Evolutionary conservation across 2,888 invertebrate genomes (phyloP).

Genomic region (Drosophila ezoana): DNA sequence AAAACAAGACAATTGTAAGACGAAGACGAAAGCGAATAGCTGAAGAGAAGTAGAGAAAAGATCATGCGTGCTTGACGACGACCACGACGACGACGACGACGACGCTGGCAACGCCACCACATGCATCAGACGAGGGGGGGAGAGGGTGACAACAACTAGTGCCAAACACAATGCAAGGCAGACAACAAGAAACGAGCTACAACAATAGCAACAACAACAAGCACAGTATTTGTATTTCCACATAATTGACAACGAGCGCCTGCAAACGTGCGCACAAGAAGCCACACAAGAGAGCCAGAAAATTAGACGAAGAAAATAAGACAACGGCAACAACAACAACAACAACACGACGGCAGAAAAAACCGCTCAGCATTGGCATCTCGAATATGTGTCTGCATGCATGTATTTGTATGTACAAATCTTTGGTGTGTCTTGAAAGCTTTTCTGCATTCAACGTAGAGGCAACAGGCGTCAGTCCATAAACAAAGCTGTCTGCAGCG

Average conservation of each 20-base stretch:
- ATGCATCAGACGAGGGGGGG: constrained; percentile 35
- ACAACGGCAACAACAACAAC: constrained; percentile 25
- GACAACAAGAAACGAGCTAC: constrained; percentile 29
- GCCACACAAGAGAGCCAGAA: constrained; percentile 47
- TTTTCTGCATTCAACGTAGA: not conserved
- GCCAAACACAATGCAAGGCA: constrained; percentile 62
- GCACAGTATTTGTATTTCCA: constrained; percentile 51
- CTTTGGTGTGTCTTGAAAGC: constrained; percentile 22
- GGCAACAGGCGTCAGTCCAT: constrained; percentile 13
- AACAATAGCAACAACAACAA: constrained; percentile 23
- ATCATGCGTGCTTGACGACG: constrained; percentile 63
- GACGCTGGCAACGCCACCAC: constrained; percentile 36
- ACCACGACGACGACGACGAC: constrained; percentile 5
- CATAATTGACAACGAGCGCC: constrained; percentile 59
- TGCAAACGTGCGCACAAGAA: constrained; percentile 53
- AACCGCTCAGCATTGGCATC: constrained; percentile 16
- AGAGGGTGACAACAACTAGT: constrained; percentile 49
- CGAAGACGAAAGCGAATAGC: constrained; percentile 52
- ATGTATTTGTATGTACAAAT: constrained; percentile 7
- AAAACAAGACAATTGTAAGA: constrained; percentile 18
- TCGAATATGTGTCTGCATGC: not conserved
- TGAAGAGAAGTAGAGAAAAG: constrained; percentile 58
- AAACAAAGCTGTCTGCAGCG: constrained; percentile 14
- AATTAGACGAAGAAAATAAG: constrained; percentile 34
- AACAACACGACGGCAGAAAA: constrained; percentile 14